Evolutionary conservation across 2,888 invertebrate species (phyloP).

Genomic region (Tachina grossa): DNA sequence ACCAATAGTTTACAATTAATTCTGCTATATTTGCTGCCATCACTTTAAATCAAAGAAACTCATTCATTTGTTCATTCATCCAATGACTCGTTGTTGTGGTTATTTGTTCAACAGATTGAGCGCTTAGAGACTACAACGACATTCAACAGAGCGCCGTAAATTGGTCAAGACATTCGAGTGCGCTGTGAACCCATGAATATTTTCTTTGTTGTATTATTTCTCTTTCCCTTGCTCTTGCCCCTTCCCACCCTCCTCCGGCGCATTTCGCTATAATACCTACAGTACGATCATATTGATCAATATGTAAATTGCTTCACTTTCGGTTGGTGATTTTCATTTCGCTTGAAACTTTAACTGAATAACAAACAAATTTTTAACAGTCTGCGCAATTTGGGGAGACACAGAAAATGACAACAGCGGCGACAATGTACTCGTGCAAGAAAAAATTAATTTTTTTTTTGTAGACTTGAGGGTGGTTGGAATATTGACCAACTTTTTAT

Average conservation of each 20-base stretch:
- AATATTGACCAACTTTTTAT: slow-evolving; percentile 55
- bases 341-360: slow-evolving; percentile 51
- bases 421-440: slow-evolving; percentile 23
- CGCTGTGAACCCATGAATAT: background rate
- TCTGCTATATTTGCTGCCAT: background rate
- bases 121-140: slow-evolving; percentile 9
- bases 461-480: slow-evolving; percentile 58
- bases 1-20: background rate
- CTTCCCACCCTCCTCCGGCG: background rate
- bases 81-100: slow-evolving; percentile 22
- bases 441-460: background rate
- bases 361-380: slow-evolving; percentile 28
- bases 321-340: slow-evolving; percentile 15
- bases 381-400: slow-evolving; percentile 11
- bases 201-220: background rate
- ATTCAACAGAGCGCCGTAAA: slow-evolving; percentile 23
- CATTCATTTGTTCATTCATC: slow-evolving; percentile 18
- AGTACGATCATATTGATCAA: slow-evolving; percentile 40
- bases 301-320: slow-evolving; percentile 36
- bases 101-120: slow-evolving; percentile 34
- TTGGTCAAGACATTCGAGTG: slow-evolving; percentile 31
- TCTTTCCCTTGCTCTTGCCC: background rate
- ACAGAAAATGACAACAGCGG: slow-evolving; percentile 21
- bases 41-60: background rate
- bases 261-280: background rate